Evolutionary conservation across 2,113 vertebrate species (phyloP), one percentile per base, ranked within the genome.

Genomic region (Pterocles burchelli): DNA sequence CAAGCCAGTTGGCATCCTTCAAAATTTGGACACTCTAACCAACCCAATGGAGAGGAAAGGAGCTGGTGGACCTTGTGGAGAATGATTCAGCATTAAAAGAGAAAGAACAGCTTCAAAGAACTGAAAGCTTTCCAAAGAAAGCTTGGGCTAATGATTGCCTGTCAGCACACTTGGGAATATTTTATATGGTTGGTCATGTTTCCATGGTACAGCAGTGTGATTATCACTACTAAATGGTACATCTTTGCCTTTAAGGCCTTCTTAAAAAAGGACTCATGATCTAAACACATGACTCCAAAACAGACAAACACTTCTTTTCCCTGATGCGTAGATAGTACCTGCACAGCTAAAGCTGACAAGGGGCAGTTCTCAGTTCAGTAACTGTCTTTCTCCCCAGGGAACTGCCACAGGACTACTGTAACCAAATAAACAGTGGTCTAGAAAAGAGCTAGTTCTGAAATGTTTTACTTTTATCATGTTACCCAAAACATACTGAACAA

Each of bases 1-100:
- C 33, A 83, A 91, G 82, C 82, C 88, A 96, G 38, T 38, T 95
- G 92, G 92, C 78, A 67, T 75, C 52, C 73, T 84, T 93, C 72
- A 85, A 80, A 84, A 88, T 80, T 52, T 91, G 90, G 59, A 93
- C 63, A 81, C 67, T 86, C 51, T 19, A 68, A 6, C 58, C 79
- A 89, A 95, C 51, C 25, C 43, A 34, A n/a, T 19, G 17, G 75
- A 80, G 52, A 73, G 59, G 43, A 84, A 84, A 84, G 17, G 34
- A 74, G 55, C 51, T 86, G 67, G 34, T 90, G 59, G 65, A 93
- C 59, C 65, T 86, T 71, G 31, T 74, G 73, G 41, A 92, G 61
- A 91, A 74, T 65, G 46, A 83, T 51, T 72, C 6, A 6, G 48
- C 48, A 45, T 61, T 77, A 81, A 67, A 86, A 88, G 81, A 85